Evolutionary conservation across 2,888 invertebrate genomes (phyloP).

Genomic region (Volucella inanis): DNA sequence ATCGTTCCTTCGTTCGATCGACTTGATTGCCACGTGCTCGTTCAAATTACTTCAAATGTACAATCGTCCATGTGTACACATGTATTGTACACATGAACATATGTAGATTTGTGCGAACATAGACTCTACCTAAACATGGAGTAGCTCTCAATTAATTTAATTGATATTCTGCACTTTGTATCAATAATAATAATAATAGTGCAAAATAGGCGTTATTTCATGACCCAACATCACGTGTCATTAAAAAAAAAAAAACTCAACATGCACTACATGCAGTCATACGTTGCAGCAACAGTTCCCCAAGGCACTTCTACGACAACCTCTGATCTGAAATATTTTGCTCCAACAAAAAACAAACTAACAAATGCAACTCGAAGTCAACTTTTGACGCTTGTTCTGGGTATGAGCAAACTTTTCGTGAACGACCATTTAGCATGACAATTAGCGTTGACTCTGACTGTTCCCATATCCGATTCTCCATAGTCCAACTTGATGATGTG

Average conservation of each 20-base stretch:
- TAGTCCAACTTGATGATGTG: constrained; percentile 1
- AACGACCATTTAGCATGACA: constrained; percentile 20
- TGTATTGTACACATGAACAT: too few relatives aligned
- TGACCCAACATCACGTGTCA: too few relatives aligned
- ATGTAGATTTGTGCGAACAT: too few relatives aligned
- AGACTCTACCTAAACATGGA: too few relatives aligned
- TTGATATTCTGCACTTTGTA: neutral
- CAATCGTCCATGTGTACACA: neutral
- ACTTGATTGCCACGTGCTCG: constrained; percentile 9
- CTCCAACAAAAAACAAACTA: too few relatives aligned
- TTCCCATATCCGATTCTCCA: too few relatives aligned
- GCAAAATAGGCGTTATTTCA: neutral
- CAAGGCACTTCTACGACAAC: too few relatives aligned
- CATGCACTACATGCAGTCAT: too few relatives aligned
- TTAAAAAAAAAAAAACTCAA: too few relatives aligned
- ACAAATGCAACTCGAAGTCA: neutral
- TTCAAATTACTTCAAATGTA: constrained; percentile 23
- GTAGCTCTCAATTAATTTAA: neutral
- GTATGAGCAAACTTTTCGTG: constrained; percentile 22
- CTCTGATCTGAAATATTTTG: too few relatives aligned
- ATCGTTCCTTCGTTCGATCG: neutral
- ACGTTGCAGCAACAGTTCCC: too few relatives aligned
- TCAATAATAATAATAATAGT: neutral
- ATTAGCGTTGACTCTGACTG: constrained; percentile 13
- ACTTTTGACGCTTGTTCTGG: neutral